Evolutionary conservation across 2,797 vertebrate species (phyloP).

Genomic region (Chromis chromis): DNA sequence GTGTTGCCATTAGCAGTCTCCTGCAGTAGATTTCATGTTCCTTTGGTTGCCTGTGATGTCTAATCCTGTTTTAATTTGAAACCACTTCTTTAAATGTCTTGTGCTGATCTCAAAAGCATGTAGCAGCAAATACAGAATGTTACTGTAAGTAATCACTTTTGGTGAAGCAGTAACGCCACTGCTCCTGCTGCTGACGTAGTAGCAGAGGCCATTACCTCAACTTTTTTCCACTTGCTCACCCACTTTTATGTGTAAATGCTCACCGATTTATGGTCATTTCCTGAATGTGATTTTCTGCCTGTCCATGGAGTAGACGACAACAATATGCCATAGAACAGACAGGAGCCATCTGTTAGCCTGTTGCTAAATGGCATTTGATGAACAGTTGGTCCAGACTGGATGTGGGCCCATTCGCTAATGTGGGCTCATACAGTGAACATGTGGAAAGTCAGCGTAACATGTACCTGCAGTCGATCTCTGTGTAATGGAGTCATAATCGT

Average conservation of each 20-base stretch:
- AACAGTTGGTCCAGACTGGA: constrained; percentile 46
- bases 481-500: constrained; percentile 63
- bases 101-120: constrained; percentile 9
- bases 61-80: not conserved
- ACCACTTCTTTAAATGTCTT: not conserved
- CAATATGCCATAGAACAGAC: constrained; percentile 11
- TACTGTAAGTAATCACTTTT: not conserved
- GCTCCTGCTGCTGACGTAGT: not conserved
- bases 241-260: not conserved
- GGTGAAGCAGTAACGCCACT: not conserved
- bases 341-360: constrained; percentile 52
- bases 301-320: constrained; percentile 18
- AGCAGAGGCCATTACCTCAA: not conserved
- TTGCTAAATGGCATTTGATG: constrained; percentile 37
- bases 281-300: constrained; percentile 1
- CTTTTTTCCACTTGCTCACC: constrained; percentile 8
- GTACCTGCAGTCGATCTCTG: constrained; percentile 47
- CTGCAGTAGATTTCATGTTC: not conserved
- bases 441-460: constrained; percentile 45
- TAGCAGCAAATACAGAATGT: not conserved
- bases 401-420: constrained; percentile 42
- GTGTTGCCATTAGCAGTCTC: too few relatives aligned
- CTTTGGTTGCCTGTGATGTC: not conserved
- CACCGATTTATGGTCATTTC: constrained; percentile 4
- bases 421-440: constrained; percentile 50